These are phyloP conservation scores for Syngnathus typhle DNA, from an alignment of 2,113 vertebrate species.

Conservation along the genomic window DNA sequence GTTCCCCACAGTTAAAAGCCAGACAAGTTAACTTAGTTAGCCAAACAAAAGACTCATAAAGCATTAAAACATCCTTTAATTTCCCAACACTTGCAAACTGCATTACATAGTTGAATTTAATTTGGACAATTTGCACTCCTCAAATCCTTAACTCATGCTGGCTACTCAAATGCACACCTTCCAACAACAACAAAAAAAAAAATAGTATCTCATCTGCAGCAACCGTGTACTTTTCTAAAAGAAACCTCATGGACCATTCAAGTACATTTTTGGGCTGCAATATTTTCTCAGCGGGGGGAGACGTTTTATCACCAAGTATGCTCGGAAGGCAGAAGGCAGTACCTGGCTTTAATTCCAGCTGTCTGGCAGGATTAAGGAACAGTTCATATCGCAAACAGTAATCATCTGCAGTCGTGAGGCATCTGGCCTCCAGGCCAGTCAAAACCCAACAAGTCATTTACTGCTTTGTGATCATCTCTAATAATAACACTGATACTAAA, in stretches of 20 bases:
- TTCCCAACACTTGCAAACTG: too few relatives aligned
- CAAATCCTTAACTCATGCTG: background rate
- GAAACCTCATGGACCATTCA: constrained; percentile 5
- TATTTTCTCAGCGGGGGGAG: constrained; percentile 46
- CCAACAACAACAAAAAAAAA: too few relatives aligned
- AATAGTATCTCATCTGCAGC: background rate
- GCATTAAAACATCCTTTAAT: too few relatives aligned
- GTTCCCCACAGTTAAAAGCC: too few relatives aligned
- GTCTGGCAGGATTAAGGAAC: constrained; percentile 60
- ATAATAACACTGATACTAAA: constrained; percentile 31
- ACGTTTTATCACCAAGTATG: constrained; percentile 44
- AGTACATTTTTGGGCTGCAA: constrained; percentile 21
- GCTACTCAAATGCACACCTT: background rate
- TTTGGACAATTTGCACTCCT: too few relatives aligned
- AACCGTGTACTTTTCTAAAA: background rate
- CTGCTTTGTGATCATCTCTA: constrained; percentile 48
- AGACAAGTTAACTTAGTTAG: too few relatives aligned
- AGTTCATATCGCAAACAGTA: constrained; percentile 59
- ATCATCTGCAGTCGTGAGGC: constrained; percentile 55
- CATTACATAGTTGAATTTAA: too few relatives aligned
- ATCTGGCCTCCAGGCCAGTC: constrained; percentile 36
- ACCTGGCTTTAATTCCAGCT: constrained; percentile 69
- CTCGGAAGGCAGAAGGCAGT: constrained; percentile 46
- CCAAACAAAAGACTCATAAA: too few relatives aligned
- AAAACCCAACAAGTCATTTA: constrained; percentile 18